These are phyloP conservation scores for Aphelinus atriplicis DNA, from an alignment of 1,140 invertebrate genomes.

Conservation along the genomic window DNA sequence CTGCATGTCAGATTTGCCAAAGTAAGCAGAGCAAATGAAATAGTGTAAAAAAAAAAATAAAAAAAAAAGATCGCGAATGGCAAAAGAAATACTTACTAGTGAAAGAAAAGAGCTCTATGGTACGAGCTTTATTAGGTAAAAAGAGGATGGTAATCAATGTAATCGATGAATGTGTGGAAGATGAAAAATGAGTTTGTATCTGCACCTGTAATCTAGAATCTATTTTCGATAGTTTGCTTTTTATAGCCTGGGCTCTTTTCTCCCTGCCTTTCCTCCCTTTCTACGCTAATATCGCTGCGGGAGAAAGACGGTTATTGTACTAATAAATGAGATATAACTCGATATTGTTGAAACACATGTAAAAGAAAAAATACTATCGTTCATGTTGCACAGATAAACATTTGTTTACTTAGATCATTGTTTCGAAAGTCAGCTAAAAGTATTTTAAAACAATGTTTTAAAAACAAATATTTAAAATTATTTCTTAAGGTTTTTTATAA, in stretches of 20 bases:
- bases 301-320: conserved; percentile 7
- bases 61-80: background rate
- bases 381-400: background rate
- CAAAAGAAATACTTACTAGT: background rate
- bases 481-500: too few species aligned
- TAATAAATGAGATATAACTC: conserved; percentile 4
- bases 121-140: conserved; percentile 2
- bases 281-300: background rate
- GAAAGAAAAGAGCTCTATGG: background rate
- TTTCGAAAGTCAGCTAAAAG: too few species aligned
- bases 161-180: background rate
- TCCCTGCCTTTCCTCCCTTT: conserved; percentile 6
- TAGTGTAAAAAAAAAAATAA: conserved; percentile 35
- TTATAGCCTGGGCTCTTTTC: background rate
- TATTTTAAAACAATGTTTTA: too few species aligned
- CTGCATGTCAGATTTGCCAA: conserved; percentile 47
- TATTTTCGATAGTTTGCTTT: conserved; percentile 21
- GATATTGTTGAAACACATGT: background rate
- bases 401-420: background rate
- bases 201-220: conserved; percentile 8
- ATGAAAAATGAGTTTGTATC: background rate
- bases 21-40: conserved; percentile 44
- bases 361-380: background rate
- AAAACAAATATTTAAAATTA: too few species aligned
- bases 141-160: background rate